phyloP scores from a whole-genome alignment of 2,888 invertebrate genomes.

The Hypomecis punctinalis region DNA sequence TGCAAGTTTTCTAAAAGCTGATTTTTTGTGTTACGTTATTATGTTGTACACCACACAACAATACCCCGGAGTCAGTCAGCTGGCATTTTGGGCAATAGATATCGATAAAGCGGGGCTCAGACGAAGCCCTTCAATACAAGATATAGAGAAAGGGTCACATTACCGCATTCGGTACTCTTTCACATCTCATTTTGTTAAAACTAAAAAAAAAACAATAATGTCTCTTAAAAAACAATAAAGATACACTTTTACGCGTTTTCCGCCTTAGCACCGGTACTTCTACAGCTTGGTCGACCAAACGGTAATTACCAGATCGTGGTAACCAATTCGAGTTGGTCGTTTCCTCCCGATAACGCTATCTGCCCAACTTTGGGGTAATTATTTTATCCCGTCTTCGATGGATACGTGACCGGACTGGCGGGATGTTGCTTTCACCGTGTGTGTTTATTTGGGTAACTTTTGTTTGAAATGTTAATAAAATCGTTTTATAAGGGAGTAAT shows the following conservation, averaged over 20 bases:
- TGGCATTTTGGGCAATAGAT: too few relatives aligned
- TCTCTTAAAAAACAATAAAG: too few relatives aligned
- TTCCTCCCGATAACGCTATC: conserved; percentile 27
- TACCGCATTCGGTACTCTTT: too few relatives aligned
- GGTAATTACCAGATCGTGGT: conserved; percentile 31
- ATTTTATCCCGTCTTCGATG: conserved; percentile 25
- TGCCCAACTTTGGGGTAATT: conserved; percentile 12
- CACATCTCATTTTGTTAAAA: too few relatives aligned
- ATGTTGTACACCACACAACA: too few relatives aligned
- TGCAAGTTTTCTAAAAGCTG: too few relatives aligned
- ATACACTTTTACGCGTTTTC: conserved; percentile 3
- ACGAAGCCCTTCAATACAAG: too few relatives aligned
- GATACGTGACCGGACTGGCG: conserved; percentile 18
- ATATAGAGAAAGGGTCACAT: too few relatives aligned
- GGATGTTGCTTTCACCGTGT: not conserved
- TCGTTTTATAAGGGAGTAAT: not conserved
- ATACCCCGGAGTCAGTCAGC: too few relatives aligned
- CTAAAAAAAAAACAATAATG: too few relatives aligned
- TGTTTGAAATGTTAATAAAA: conserved; percentile 1
- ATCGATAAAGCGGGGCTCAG: too few relatives aligned
- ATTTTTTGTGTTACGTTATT: too few relatives aligned
- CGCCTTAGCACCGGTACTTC: not conserved
- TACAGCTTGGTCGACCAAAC: not conserved
- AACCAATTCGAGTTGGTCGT: conserved; percentile 18
- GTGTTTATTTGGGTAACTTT: not conserved